Percentiles rank a stretch among this genome's conserved stretches.
These are phyloP conservation scores for Microdon myrmicae DNA, from an alignment of 2,888 invertebrate genomes.

Conservation along the genomic window DNA sequence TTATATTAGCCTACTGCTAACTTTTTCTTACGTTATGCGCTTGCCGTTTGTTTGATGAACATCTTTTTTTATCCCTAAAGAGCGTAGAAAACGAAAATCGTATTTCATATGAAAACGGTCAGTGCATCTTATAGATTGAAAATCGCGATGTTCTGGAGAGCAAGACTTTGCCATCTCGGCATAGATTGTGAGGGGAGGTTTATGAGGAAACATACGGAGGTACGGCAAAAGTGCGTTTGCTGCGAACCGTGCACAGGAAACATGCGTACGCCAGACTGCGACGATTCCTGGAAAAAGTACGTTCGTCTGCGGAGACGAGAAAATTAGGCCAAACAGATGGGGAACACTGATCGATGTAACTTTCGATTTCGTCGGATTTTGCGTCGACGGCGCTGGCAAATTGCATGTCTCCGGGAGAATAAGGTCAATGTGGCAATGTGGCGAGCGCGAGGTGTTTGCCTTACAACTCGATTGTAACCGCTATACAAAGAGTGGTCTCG, in stretches of 20 bases:
- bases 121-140: slow-evolving; percentile 15
- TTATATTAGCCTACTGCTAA: slow-evolving; percentile 49
- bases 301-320: slow-evolving; percentile 12
- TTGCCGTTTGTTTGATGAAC: slow-evolving; percentile 16
- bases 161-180: slow-evolving; percentile 15
- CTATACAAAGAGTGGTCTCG: too few species aligned
- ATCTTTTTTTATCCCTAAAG: too few species aligned
- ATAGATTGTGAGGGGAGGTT: slow-evolving; percentile 26
- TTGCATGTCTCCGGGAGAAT: too few species aligned
- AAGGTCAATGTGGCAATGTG: too few species aligned
- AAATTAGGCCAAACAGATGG: slow-evolving; percentile 45
- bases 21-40: slow-evolving; percentile 11
- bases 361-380: slow-evolving; percentile 31
- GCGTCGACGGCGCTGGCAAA: too few species aligned
- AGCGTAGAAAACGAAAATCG: too few species aligned
- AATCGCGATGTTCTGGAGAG: neutral
- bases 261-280: slow-evolving; percentile 39
- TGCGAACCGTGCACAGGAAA: neutral
- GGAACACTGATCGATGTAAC: slow-evolving; percentile 31
- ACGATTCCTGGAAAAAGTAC: slow-evolving; percentile 28
- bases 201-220: slow-evolving; percentile 8
- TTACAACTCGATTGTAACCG: too few species aligned
- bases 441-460: too few species aligned
- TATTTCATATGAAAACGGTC: slow-evolving; percentile 16
- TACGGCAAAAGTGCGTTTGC: slow-evolving; percentile 31